Evolutionary conservation across 2,888 invertebrate species (phyloP), one percentile per base, ranked within the genome.

Genomic region (Leucoptera coffeella): DNA sequence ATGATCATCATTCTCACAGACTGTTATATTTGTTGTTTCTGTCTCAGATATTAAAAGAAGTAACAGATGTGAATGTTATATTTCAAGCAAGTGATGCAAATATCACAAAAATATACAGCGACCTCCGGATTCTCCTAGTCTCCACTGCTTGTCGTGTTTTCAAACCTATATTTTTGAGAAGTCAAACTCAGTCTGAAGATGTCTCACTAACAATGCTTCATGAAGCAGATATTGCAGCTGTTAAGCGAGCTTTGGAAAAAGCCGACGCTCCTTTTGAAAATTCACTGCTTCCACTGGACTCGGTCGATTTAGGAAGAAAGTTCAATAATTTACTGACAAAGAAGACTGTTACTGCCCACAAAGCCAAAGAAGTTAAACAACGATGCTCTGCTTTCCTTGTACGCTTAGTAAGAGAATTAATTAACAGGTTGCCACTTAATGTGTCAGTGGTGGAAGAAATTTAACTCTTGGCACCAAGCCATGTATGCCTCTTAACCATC

Each of bases 171-270:
- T 33, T 30, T 33, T 22, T 33, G 30, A 32, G 32, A 32, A 25
- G 28, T 32, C 30, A 29, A 32, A 32, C 27, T 30, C 24, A 30
- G 26, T 32, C 1, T 15, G 10, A 28, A 24, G 24, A 23, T 12
- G 14, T 21, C 24, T 19, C 28, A 24, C 4, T 28, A 20, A 11
- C 25, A 27, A 24, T 25, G 23, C 29, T 29, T 31, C 24, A 29
- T 32, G 30, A 30, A 26, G 26, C 28, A 24, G 31, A 34, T 31
- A 35, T 34, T 25, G 32, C 30, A 27, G 31, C 30, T 32, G 30
- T 34, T 20, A 32, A 19, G 29, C 29, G 31, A 35, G 35, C 33
- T 27, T 31, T 34, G 32, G 32, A 32, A 28, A 34, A 34, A 34
- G 28, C 27, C 26, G 29, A 29, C 25, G 30, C 30, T 25, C 3